Evolutionary conservation across 1,140 invertebrate species (phyloP).

Genomic region (Tyrophagus putrescentiae): DNA sequence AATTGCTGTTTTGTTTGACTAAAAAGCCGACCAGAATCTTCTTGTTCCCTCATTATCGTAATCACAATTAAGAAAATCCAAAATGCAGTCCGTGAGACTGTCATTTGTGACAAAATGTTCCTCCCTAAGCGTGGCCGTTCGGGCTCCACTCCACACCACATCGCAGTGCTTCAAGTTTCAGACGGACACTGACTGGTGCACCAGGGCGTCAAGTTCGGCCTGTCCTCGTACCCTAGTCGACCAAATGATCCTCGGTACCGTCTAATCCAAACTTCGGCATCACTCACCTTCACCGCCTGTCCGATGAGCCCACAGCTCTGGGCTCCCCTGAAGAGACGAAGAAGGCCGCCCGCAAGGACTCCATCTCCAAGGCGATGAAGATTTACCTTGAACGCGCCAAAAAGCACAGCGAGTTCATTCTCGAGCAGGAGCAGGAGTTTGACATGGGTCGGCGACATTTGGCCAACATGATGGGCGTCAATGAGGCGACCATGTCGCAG

Average conservation of each 20-base stretch:
- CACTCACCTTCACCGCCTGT: not conserved
- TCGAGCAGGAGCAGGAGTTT: slow-evolving; percentile 60
- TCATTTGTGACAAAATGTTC: no score
- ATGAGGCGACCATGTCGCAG: slow-evolving; percentile 71
- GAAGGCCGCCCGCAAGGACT: not conserved
- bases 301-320: not conserved
- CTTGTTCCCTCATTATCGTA: no score
- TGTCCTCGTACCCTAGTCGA: not conserved
- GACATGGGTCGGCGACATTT: slow-evolving; percentile 82
- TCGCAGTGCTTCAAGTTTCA: no score
- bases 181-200: not conserved
- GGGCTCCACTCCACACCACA: no score
- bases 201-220: not conserved
- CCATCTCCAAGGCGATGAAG: slow-evolving; percentile 52
- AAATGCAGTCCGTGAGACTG: no score
- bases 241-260: slow-evolving; percentile 18
- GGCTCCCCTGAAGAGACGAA: not conserved
- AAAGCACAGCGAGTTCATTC: slow-evolving; percentile 69
- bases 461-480: slow-evolving; percentile 94
- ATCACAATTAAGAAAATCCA: no score
- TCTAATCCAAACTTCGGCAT: slow-evolving; percentile 3
- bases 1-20: no score
- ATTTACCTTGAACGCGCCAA: slow-evolving; percentile 63
- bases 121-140: no score
- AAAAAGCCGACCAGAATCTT: no score